Conservation (phyloP, 2,113 vertebrate species). For the Aspidoscelis tigris region DNA sequence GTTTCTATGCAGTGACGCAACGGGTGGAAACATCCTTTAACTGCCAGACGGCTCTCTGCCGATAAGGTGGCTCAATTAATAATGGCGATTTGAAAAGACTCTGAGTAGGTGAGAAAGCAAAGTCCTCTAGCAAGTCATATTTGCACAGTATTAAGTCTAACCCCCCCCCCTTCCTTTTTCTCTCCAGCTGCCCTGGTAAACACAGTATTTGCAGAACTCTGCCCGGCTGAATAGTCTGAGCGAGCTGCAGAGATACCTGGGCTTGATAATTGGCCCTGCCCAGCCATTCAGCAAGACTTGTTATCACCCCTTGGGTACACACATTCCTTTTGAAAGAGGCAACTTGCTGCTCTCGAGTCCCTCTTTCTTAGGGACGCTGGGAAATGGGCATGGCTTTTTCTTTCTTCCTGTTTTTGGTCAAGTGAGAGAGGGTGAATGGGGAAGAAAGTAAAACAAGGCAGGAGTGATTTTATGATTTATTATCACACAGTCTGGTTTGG, state of each 20-base stretch:
- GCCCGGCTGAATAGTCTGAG: constrained; percentile 48
- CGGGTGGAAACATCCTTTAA: constrained; percentile 78
- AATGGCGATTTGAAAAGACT: constrained; percentile 70
- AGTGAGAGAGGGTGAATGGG: not conserved
- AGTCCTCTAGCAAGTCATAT: constrained; percentile 71
- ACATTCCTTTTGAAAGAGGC: constrained; percentile 52
- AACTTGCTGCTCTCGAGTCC: constrained; percentile 11
- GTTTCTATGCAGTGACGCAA: constrained; percentile 76
- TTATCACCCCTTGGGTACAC: constrained; percentile 56
- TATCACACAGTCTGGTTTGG: too few species aligned
- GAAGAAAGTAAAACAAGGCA: too few species aligned
- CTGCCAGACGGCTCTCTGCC: constrained; percentile 71
- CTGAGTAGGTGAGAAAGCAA: constrained; percentile 73
- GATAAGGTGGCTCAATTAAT: constrained; percentile 75
- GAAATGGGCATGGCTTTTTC: not conserved
- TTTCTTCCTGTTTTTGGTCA: not conserved
- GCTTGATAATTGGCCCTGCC: constrained; percentile 54
- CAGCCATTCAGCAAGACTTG: constrained; percentile 43
- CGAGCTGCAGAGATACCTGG: constrained; percentile 43
- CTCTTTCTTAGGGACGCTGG: constrained; percentile 20
- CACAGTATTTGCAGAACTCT: constrained; percentile 51
- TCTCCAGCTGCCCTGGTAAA: constrained; percentile 63
- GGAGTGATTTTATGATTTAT: too few species aligned
- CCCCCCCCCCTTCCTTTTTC: constrained; percentile 13
- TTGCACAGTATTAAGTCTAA: constrained; percentile 70